These are phyloP conservation scores for Gymnothorax javanicus DNA, from an alignment of 2,797 vertebrate species.

Conservation along the genomic window DNA sequence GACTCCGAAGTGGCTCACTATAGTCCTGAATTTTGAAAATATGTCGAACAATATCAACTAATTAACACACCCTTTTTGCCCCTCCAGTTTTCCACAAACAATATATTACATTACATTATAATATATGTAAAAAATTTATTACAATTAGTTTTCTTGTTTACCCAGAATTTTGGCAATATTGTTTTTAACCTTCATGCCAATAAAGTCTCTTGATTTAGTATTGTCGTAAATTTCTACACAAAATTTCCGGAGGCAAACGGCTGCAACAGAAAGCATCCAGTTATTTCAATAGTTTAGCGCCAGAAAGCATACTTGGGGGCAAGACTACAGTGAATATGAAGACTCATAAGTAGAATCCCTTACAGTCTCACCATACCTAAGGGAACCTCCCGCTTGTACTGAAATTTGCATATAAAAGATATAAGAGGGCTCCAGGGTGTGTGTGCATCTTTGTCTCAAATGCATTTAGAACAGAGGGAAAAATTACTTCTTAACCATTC, in stretches of 20 bases:
- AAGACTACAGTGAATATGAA: slow-evolving; percentile 38
- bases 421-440: neutral
- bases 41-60: neutral
- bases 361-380: slow-evolving; percentile 47
- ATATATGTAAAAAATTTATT: neutral
- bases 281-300: slow-evolving; percentile 33
- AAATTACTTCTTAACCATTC: too few species aligned
- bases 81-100: slow-evolving; percentile 25
- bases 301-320: slow-evolving; percentile 31
- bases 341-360: slow-evolving; percentile 49
- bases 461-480: neutral
- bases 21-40: neutral
- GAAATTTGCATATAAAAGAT: neutral
- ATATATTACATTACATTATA: slow-evolving; percentile 10
- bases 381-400: slow-evolving; percentile 38
- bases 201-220: too few species aligned
- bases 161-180: too few species aligned
- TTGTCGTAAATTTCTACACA: too few species aligned
- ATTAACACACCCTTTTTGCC: neutral
- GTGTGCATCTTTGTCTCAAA: neutral
- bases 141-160: too few species aligned
- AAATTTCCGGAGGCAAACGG: slow-evolving; percentile 35
- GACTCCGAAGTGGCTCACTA: neutral
- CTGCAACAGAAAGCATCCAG: slow-evolving; percentile 40
- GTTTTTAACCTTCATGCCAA: too few species aligned